These are phyloP conservation scores for Dendrolimus punctatus DNA, from an alignment of 1,140 invertebrate species.

Conservation along the genomic window DNA sequence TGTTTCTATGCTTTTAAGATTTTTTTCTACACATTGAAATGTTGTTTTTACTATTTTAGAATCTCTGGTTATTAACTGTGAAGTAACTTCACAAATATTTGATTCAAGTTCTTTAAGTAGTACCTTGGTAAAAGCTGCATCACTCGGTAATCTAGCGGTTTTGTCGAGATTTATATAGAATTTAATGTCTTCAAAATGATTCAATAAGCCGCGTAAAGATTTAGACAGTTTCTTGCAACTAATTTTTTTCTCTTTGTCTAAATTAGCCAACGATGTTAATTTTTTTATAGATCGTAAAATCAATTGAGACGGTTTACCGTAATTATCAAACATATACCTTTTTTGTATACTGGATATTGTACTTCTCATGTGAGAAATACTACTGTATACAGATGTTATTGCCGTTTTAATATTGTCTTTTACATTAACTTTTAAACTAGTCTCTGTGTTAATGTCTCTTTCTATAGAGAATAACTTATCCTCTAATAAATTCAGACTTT, in stretches of 20 bases:
- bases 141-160: slow-evolving; percentile 55
- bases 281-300: slow-evolving; percentile 46
- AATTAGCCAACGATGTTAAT: slow-evolving; percentile 21
- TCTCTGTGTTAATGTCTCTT: slow-evolving; percentile 31
- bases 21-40: slow-evolving; percentile 23
- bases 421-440: slow-evolving; percentile 15
- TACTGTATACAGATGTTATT: slow-evolving; percentile 48
- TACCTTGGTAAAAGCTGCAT: slow-evolving; percentile 51
- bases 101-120: slow-evolving; percentile 40
- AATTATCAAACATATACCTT: slow-evolving; percentile 56
- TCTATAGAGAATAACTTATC: slow-evolving; percentile 51
- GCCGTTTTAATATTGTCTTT: slow-evolving; percentile 44
- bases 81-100: slow-evolving; percentile 21
- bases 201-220: slow-evolving; percentile 42
- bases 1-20: slow-evolving; percentile 29
- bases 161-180: slow-evolving; percentile 66
- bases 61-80: slow-evolving; percentile 13
- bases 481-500: slow-evolving; percentile 44
- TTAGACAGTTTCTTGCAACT: slow-evolving; percentile 40
- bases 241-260: slow-evolving; percentile 15
- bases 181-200: slow-evolving; percentile 65
- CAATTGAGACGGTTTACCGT: slow-evolving; percentile 43
- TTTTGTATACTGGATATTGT: slow-evolving; percentile 57
- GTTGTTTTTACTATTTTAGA: slow-evolving; percentile 12
- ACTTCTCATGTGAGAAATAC: slow-evolving; percentile 59